Percentiles rank a stretch among this genome's conserved stretches.
Conservation (phyloP, 2,888 invertebrate species). For the Sicus ferrugineus region DNA sequence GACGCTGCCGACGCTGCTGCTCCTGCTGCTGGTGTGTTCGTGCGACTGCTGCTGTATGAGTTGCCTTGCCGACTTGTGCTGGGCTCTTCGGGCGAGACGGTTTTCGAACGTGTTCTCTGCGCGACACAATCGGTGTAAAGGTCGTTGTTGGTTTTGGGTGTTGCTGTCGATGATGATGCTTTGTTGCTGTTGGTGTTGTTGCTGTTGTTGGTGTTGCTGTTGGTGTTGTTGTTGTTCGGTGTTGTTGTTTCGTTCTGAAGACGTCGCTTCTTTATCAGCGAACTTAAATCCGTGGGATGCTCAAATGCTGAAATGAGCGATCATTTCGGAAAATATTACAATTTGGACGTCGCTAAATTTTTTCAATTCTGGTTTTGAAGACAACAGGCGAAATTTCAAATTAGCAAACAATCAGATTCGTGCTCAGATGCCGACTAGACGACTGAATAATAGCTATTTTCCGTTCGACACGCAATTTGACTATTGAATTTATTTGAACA, state of each 20-base stretch:
- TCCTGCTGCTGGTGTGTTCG: slow-evolving; percentile 35
- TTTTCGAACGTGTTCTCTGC: slow-evolving; percentile 62
- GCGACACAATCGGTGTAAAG: slow-evolving; percentile 58
- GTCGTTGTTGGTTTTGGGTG: slow-evolving; percentile 27
- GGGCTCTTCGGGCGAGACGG: slow-evolving; percentile 51
- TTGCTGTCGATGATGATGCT: slow-evolving; percentile 34
- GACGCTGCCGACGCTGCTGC: slow-evolving; percentile 1
- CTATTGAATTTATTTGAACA: background rate
- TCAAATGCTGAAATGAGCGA: slow-evolving; percentile 38
- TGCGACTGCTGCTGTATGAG: slow-evolving; percentile 28
- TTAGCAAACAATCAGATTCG: no score
- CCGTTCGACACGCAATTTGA: slow-evolving; percentile 8
- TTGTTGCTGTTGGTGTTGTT: slow-evolving; percentile 30
- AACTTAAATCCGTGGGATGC: slow-evolving; percentile 48
- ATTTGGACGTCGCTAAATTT: slow-evolving; percentile 9
- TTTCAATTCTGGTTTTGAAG: slow-evolving; percentile 11
- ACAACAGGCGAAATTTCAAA: no score
- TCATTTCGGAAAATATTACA: slow-evolving; percentile 8
- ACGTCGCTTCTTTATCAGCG: slow-evolving; percentile 58
- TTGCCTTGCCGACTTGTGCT: slow-evolving; percentile 47
- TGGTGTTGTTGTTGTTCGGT: slow-evolving; percentile 29
- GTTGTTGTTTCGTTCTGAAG: slow-evolving; percentile 40
- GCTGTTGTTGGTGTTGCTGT: slow-evolving; percentile 35
- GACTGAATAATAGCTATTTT: no score
- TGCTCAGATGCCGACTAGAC: no score